phyloP scores from a whole-genome alignment of 1,140 invertebrate genomes.

The Cotesia glomerata region DNA sequence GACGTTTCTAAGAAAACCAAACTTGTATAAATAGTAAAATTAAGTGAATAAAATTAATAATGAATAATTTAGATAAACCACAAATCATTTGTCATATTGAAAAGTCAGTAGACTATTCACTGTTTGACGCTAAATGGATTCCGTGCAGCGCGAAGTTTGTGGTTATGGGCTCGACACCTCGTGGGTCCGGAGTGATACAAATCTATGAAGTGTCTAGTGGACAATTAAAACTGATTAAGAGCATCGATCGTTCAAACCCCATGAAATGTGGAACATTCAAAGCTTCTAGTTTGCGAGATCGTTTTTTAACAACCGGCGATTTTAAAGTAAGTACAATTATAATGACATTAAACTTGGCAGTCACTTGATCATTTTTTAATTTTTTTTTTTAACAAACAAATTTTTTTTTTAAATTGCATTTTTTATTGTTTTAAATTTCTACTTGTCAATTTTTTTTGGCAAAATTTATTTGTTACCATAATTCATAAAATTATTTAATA shows the following conservation, averaged over 20 bases:
- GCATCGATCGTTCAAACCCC: slow-evolving; percentile 79
- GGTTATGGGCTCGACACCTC: slow-evolving; percentile 82
- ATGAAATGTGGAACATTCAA: slow-evolving; percentile 94
- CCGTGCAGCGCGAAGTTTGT: slow-evolving; percentile 92
- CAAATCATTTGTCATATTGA: slow-evolving; percentile 90
- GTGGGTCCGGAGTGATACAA: slow-evolving; percentile 84
- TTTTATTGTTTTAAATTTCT: too few species aligned
- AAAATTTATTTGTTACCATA: too few species aligned
- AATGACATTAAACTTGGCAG: neutral
- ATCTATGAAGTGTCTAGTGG: slow-evolving; percentile 83
- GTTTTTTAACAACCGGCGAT: slow-evolving; percentile 88
- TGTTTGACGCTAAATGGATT: slow-evolving; percentile 95
- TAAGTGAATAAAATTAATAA: slow-evolving; percentile 24
- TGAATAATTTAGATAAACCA: slow-evolving; percentile 75
- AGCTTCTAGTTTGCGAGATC: slow-evolving; percentile 78
- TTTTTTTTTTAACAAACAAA: too few species aligned
- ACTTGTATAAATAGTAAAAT: too few species aligned
- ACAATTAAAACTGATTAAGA: slow-evolving; percentile 74
- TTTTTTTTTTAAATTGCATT: too few species aligned
- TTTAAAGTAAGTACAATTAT: slow-evolving; percentile 73
- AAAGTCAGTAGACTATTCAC: slow-evolving; percentile 81
- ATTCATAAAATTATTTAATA: too few species aligned
- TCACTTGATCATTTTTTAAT: neutral
- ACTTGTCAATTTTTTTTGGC: too few species aligned
- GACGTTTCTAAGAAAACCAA: too few species aligned